A percentile compares a stretch with the other conserved stretches of the same genome.
Conservation (phyloP, 2,888 invertebrate species). For the Argyresthia albistria region DNA sequence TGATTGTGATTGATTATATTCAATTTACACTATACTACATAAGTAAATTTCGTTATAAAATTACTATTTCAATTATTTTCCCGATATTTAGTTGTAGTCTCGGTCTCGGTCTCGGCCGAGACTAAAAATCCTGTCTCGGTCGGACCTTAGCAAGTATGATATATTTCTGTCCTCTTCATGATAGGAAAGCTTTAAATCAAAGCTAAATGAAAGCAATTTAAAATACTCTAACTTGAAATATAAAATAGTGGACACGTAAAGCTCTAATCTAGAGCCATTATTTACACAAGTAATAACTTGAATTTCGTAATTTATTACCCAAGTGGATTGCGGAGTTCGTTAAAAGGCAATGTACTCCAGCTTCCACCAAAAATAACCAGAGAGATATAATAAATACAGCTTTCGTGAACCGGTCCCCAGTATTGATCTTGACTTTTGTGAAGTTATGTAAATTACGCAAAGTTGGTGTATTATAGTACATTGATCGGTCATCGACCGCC, state of each 20-base stretch:
- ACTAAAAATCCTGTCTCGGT: too few species aligned
- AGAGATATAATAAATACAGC: conserved; percentile 34
- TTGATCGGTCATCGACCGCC: conserved; percentile 55
- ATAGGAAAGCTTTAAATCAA: neutral
- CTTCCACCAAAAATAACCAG: conserved; percentile 19
- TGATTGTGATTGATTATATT: too few species aligned
- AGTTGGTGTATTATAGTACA: conserved; percentile 52
- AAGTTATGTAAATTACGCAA: conserved; percentile 66
- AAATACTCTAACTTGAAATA: too few species aligned
- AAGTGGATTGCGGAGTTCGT: neutral
- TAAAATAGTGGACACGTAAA: too few species aligned
- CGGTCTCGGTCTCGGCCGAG: too few species aligned
- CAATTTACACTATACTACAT: too few species aligned
- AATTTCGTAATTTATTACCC: conserved; percentile 43
- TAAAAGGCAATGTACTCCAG: conserved; percentile 1
- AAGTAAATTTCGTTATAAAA: too few species aligned
- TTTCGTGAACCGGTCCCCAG: conserved; percentile 48
- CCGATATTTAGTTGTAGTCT: too few species aligned
- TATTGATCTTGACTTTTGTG: conserved; percentile 50
- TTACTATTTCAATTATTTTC: too few species aligned
- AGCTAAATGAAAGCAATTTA: too few species aligned
- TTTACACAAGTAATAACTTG: neutral
- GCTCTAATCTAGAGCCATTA: neutral
- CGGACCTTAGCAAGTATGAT: too few species aligned
- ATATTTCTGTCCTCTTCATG: too few species aligned